Percentiles rank a stretch among this genome's conserved stretches.
Conservation (phyloP, 2,113 vertebrate species). For the Gasterosteus aculeatus region DNA sequence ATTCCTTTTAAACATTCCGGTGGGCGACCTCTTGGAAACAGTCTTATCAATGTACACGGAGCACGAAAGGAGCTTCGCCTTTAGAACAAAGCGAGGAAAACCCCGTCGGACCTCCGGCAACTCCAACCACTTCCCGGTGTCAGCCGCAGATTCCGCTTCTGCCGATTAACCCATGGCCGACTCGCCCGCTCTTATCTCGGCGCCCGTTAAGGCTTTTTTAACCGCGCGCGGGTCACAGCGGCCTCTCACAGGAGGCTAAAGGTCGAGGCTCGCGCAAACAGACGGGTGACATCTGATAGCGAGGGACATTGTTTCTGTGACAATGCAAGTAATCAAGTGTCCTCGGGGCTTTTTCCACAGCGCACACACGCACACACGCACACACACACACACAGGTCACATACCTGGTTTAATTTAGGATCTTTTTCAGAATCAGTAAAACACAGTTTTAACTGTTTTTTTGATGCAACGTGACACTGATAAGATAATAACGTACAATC, state of each 20-base stretch:
- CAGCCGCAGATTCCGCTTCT: slow-evolving; percentile 27
- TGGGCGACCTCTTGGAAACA: no score
- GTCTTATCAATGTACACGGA: not conserved
- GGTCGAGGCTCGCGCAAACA: slow-evolving; percentile 11
- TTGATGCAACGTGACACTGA: not conserved
- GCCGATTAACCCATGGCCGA: slow-evolving; percentile 62
- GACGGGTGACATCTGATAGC: not conserved
- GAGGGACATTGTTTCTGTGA: not conserved
- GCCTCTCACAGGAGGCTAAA: slow-evolving; percentile 11
- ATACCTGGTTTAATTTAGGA: not conserved
- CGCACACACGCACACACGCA: not conserved
- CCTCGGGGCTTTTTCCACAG: not conserved
- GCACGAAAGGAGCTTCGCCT: not conserved
- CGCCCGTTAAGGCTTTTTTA: slow-evolving; percentile 13
- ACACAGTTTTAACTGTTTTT: not conserved
- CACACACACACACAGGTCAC: not conserved
- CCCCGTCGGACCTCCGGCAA: not conserved
- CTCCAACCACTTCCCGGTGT: slow-evolving; percentile 20
- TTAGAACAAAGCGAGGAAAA: slow-evolving; percentile 4
- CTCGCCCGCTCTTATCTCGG: slow-evolving; percentile 2
- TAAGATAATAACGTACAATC: slow-evolving; percentile 25
- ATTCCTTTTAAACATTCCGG: not conserved
- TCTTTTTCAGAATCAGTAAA: not conserved
- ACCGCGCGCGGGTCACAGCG: slow-evolving; percentile 37
- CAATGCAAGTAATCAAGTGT: not conserved